Evolutionary conservation across 2,888 invertebrate species (phyloP).

Genomic region (Tetanocera ferruginea): DNA sequence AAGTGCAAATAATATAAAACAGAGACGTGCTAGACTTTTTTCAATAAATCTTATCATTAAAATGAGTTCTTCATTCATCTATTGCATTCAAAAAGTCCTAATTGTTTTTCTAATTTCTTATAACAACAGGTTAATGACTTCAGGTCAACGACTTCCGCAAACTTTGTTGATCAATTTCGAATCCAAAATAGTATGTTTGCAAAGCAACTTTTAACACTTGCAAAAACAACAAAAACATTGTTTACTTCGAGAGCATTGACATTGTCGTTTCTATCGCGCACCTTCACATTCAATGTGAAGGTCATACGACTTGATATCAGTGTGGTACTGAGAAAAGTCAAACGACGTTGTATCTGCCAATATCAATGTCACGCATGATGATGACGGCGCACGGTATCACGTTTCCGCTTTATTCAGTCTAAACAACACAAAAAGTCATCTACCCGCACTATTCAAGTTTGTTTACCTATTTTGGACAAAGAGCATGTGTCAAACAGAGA

Average conservation of each 20-base stretch:
- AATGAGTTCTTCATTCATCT: too few relatives aligned
- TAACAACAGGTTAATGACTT: too few relatives aligned
- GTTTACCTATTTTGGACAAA: not conserved
- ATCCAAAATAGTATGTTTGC: too few relatives aligned
- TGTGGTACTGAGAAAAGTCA: not conserved
- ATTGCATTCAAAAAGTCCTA: too few relatives aligned
- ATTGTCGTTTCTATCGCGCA: not conserved
- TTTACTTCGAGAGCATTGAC: not conserved
- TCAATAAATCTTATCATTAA: too few relatives aligned
- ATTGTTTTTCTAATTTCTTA: too few relatives aligned
- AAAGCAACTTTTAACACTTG: too few relatives aligned
- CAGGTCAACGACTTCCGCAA: too few relatives aligned
- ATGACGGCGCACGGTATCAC: constrained; percentile 6
- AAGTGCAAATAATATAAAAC: too few relatives aligned
- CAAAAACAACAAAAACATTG: not conserved
- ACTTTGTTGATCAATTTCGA: too few relatives aligned
- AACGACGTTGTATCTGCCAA: not conserved
- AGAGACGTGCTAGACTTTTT: too few relatives aligned
- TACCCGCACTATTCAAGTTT: constrained; percentile 19
- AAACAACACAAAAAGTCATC: not conserved
- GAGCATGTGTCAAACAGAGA: not conserved
- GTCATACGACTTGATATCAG: constrained; percentile 41
- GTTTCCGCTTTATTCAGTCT: constrained; percentile 16
- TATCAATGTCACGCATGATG: constrained; percentile 3
- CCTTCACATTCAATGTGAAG: constrained; percentile 53